Percentiles rank a stretch among this genome's conserved stretches.
phyloP scores from a whole-genome alignment of 2,113 vertebrate species.

The Danionella cerebrum region DNA sequence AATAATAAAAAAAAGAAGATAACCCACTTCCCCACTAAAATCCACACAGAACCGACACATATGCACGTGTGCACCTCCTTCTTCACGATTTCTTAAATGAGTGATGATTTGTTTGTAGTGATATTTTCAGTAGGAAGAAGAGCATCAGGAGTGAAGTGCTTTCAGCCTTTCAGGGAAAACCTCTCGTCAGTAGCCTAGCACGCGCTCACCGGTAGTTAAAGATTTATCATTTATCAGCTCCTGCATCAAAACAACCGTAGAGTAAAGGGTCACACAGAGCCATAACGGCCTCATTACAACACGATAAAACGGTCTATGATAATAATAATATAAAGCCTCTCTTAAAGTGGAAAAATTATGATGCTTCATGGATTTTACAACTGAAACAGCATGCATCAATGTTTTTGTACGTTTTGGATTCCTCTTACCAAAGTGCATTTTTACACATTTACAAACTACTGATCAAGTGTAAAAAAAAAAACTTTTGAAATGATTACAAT shows the following conservation, averaged over 20 bases:
- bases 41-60: background rate
- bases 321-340: background rate
- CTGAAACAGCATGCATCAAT: background rate
- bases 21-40: background rate
- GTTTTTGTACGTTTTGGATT: background rate
- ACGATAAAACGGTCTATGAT: background rate
- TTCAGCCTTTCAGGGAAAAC: background rate
- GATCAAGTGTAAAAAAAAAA: no score
- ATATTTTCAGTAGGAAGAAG: background rate
- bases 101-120: background rate
- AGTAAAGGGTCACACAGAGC: background rate
- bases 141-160: background rate
- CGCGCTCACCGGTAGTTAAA: background rate
- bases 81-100: background rate
- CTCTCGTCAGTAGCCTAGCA: slow-evolving; percentile 10
- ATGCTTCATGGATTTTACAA: background rate
- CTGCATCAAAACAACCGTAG: background rate
- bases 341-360: background rate
- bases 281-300: slow-evolving; percentile 11
- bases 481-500: no score
- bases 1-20: no score
- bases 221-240: background rate
- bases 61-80: background rate
- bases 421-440: background rate
- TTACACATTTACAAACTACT: no score